Conservation (phyloP, 2,113 vertebrate genomes). For the Uria lomvia region DNA sequence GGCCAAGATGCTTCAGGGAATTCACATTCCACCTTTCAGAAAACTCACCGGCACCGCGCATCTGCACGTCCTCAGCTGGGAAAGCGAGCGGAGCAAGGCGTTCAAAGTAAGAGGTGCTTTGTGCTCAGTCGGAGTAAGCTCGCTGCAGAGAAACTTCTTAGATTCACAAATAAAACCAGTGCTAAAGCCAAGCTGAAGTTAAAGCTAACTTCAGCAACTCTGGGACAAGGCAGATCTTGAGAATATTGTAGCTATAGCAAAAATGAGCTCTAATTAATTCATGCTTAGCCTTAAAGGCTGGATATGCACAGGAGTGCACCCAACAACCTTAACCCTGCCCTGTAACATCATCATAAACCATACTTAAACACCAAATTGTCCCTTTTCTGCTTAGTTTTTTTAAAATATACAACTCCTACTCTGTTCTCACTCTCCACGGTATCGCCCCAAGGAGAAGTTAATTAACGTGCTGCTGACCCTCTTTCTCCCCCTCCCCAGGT, state of each 20-base stretch:
- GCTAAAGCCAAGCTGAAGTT: neutral
- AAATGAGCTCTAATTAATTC: slow-evolving; percentile 27
- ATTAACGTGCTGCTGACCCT: neutral
- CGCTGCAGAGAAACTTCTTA: neutral
- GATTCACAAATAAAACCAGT: neutral
- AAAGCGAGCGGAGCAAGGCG: fast-evolving
- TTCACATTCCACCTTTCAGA: neutral
- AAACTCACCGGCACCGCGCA: fast-evolving
- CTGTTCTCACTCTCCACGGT: neutral
- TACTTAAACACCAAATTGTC: neutral
- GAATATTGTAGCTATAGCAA: neutral
- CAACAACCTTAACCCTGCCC: neutral
- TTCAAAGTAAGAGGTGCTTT: neutral
- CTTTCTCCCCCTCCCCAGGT: neutral
- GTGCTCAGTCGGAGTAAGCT: neutral
- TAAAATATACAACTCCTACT: neutral
- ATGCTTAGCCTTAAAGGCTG: neutral
- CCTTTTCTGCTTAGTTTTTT: neutral
- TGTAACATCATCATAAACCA: neutral
- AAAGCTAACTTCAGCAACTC: neutral
- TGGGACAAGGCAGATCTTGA: neutral
- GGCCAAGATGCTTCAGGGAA: fast-evolving
- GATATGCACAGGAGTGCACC: neutral
- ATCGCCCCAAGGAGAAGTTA: neutral
- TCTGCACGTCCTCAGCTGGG: too few relatives aligned